Evolutionary conservation across 2,797 vertebrate genomes (phyloP).

Genomic region (Enoplosus armatus): DNA sequence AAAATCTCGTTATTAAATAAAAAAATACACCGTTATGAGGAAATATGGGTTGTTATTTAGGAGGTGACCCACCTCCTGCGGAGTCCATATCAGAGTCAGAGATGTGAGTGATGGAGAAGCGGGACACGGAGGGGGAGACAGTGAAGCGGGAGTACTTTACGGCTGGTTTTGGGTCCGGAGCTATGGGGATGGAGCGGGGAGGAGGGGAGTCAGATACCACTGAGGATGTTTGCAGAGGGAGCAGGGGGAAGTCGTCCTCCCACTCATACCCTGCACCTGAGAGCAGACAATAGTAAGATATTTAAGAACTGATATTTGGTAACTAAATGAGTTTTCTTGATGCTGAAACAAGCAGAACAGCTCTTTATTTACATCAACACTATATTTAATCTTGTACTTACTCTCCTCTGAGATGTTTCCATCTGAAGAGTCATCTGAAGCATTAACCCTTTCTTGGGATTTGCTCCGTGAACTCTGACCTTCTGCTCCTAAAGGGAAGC

Average conservation of each 20-base stretch:
- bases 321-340: not conserved
- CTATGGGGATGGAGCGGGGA: constrained; percentile 40
- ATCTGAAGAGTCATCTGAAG: constrained; percentile 84
- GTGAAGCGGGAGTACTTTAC: constrained; percentile 91
- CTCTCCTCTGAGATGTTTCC: constrained; percentile 88
- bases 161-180: constrained; percentile 75
- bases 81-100: constrained; percentile 91
- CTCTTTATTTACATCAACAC: not conserved
- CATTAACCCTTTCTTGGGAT: constrained; percentile 64
- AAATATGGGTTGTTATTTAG: too few relatives aligned
- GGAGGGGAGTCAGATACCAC: constrained; percentile 69
- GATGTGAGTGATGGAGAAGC: constrained; percentile 98
- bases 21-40: not conserved
- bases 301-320: not conserved
- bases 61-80: constrained; percentile 85
- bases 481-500: constrained; percentile 80
- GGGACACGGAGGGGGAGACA: constrained; percentile 91
- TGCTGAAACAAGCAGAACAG: not conserved
- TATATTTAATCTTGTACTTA: constrained; percentile 72
- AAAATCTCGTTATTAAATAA: not conserved
- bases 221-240: constrained; percentile 86
- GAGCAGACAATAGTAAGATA: not conserved
- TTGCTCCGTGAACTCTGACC: constrained; percentile 60
- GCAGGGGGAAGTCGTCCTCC: constrained; percentile 89
- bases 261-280: constrained; percentile 89